A percentile compares a stretch with the other conserved stretches of the same genome.
phyloP scores from a whole-genome alignment of 2,888 invertebrate species.

The Drosophila nigricruria region DNA sequence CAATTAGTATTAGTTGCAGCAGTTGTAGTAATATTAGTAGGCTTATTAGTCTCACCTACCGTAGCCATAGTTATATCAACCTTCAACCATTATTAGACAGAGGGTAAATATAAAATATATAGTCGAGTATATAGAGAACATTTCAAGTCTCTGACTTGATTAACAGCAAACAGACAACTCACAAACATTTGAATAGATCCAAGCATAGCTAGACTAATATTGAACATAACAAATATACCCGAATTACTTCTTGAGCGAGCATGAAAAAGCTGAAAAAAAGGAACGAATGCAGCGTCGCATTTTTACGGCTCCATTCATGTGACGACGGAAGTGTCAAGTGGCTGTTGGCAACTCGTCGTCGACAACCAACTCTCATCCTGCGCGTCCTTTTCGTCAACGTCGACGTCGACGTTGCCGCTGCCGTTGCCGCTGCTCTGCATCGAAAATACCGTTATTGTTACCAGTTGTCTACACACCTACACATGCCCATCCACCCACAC shows the following conservation, averaged over 20 bases:
- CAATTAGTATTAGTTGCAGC: background rate
- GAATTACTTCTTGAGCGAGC: background rate
- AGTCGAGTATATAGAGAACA: background rate
- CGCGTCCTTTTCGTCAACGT: slow-evolving; percentile 76
- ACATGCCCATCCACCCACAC: slow-evolving; percentile 2
- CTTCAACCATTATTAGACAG: background rate
- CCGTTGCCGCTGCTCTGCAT: slow-evolving; percentile 50
- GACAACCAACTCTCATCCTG: slow-evolving; percentile 72
- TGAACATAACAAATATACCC: background rate
- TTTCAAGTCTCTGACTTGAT: background rate
- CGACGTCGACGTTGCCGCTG: slow-evolving; percentile 23
- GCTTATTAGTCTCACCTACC: too few species aligned
- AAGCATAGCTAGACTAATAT: background rate
- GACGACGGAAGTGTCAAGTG: slow-evolving; percentile 81
- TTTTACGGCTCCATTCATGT: slow-evolving; percentile 81
- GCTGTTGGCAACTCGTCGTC: slow-evolving; percentile 81
- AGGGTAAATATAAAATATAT: too few species aligned
- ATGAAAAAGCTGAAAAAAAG: slow-evolving; percentile 23
- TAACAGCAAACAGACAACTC: background rate
- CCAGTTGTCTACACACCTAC: slow-evolving; percentile 69
- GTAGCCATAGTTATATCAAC: background rate
- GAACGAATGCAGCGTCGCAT: slow-evolving; percentile 74
- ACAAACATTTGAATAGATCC: too few species aligned
- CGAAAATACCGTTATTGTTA: slow-evolving; percentile 82
- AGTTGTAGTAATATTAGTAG: background rate